Conservation (phyloP, 2,113 vertebrate genomes). For the Nothocercus julius region DNA sequence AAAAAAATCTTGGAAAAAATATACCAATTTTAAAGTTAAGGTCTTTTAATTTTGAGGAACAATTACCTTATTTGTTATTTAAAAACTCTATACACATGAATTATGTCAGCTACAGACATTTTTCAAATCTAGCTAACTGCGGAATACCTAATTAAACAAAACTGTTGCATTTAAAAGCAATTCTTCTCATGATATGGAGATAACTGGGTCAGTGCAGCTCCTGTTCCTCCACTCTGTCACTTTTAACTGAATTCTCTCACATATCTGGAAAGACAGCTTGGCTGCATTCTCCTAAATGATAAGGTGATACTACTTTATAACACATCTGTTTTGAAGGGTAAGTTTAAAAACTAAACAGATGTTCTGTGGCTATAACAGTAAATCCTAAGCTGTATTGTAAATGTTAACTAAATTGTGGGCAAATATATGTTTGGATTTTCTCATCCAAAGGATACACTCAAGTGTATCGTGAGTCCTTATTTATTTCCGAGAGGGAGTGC, state of each 20-base stretch:
- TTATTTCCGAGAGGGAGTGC: slow-evolving; percentile 23
- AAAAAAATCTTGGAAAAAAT: background rate
- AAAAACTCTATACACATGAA: background rate
- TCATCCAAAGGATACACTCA: slow-evolving; percentile 23
- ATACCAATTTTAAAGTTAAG: background rate
- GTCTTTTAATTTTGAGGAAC: background rate
- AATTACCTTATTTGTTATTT: background rate
- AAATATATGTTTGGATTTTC: slow-evolving; percentile 37
- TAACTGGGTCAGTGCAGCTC: background rate
- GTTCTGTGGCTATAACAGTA: slow-evolving; percentile 12
- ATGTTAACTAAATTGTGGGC: slow-evolving; percentile 48
- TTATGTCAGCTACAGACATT: background rate
- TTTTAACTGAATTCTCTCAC: background rate
- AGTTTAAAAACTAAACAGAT: background rate
- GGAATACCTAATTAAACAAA: background rate
- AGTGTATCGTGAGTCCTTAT: slow-evolving; percentile 33
- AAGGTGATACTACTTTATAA: background rate
- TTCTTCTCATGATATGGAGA: background rate
- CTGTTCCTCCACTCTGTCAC: background rate
- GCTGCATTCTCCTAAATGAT: background rate
- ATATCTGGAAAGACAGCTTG: background rate
- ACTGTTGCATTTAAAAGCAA: background rate
- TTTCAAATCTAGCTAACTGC: background rate
- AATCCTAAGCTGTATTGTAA: slow-evolving; percentile 19
- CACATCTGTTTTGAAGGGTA: background rate